These are phyloP conservation scores for Aelia acuminata DNA, from an alignment of 2,888 invertebrate species.

Conservation along the genomic window DNA sequence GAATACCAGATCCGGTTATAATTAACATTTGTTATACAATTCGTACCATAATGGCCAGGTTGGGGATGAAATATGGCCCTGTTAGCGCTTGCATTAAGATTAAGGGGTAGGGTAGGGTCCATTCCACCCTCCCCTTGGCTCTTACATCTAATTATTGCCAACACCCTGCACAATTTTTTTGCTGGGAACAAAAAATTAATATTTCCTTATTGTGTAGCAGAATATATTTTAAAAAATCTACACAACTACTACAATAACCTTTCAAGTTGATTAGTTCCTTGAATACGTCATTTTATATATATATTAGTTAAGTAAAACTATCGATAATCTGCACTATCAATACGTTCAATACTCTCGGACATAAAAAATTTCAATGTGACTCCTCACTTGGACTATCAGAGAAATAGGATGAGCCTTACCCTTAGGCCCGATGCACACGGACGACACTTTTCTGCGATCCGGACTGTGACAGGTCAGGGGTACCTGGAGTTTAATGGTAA, in stretches of 20 bases:
- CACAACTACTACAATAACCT: neutral
- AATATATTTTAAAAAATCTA: neutral
- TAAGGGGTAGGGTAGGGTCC: neutral
- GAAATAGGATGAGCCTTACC: too few species aligned
- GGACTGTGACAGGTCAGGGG: too few species aligned
- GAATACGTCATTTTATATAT: too few species aligned
- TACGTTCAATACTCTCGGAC: too few species aligned
- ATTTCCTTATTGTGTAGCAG: neutral
- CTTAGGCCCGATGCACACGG: too few species aligned
- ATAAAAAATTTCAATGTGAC: too few species aligned
- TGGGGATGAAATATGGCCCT: neutral
- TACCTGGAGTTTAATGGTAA: too few species aligned
- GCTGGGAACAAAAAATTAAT: neutral
- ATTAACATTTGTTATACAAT: slow-evolving; percentile 23
- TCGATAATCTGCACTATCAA: too few species aligned
- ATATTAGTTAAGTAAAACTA: too few species aligned
- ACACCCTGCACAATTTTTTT: neutral
- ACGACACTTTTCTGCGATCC: too few species aligned
- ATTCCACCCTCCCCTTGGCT: neutral
- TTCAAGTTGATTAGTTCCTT: too few species aligned
- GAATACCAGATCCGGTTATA: neutral
- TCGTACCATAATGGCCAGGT: slow-evolving; percentile 4
- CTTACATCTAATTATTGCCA: neutral
- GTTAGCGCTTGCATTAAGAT: slow-evolving; percentile 8
- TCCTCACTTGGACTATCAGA: too few species aligned